phyloP scores from a whole-genome alignment of 2,113 vertebrate species.

The Haemorhous mexicanus region DNA sequence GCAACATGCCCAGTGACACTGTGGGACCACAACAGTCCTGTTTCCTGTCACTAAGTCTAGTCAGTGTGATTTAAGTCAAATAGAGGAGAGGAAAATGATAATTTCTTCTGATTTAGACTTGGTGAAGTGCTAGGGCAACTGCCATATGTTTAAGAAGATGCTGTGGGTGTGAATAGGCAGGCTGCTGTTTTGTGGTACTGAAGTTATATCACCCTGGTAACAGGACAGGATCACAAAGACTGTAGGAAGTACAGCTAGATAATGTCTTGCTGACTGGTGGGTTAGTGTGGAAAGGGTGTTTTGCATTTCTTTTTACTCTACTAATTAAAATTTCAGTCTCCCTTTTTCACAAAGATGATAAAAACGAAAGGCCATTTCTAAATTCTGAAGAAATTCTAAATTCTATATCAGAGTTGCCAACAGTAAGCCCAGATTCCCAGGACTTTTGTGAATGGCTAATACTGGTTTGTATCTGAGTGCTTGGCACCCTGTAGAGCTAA shows the following conservation, averaged over 20 bases:
- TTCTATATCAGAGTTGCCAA: not conserved
- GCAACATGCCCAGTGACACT: not conserved
- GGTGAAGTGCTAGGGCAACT: not conserved
- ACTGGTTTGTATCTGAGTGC: not conserved
- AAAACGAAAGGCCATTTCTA: not conserved
- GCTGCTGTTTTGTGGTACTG: not conserved
- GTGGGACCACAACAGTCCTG: not conserved
- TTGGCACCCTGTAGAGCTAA: not conserved
- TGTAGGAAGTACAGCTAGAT: not conserved
- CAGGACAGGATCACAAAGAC: not conserved
- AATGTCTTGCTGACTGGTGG: not conserved
- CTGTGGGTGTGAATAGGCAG: not conserved
- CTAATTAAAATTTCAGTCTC: constrained; percentile 41
- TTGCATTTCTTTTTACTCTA: not conserved
- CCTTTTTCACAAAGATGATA: constrained; percentile 3
- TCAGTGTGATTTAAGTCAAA: not conserved
- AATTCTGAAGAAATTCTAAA: constrained; percentile 7
- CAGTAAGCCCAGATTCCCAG: not conserved
- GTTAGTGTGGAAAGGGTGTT: not conserved
- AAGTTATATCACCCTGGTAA: not conserved
- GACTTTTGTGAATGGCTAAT: not conserved
- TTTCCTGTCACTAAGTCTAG: not conserved
- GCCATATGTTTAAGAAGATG: not conserved
- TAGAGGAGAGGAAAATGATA: not conserved
- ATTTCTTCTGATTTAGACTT: constrained; percentile 6